Conservation (phyloP, 2,888 invertebrate genomes). For the Tenthredo amoena region DNA sequence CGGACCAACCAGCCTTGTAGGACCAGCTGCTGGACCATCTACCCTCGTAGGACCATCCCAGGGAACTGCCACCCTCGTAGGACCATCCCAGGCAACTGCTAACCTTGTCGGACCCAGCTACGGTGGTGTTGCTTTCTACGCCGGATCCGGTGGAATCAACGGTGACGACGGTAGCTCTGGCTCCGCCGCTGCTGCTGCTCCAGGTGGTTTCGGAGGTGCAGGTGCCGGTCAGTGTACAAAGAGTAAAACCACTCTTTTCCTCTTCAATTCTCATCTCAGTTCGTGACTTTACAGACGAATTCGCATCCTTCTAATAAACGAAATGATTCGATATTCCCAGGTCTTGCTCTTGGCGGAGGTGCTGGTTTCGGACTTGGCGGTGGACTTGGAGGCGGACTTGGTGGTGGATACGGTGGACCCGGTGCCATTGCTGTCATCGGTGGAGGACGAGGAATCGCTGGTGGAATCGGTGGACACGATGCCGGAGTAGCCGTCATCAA, state of each 20-base stretch:
- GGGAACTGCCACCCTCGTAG: constrained; percentile 76
- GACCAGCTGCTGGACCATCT: constrained; percentile 76
- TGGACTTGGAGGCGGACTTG: constrained; percentile 64
- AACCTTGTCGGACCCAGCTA: constrained; percentile 77
- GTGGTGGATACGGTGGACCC: constrained; percentile 67
- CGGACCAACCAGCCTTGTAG: constrained; percentile 75
- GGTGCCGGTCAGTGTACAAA: constrained; percentile 1
- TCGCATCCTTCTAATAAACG: background rate
- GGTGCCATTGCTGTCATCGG: constrained; percentile 76
- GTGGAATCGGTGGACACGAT: constrained; percentile 76
- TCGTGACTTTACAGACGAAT: background rate
- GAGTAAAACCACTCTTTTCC: background rate
- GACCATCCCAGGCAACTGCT: constrained; percentile 76
- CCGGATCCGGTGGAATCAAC: constrained; percentile 76
- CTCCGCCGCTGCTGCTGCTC: constrained; percentile 75
- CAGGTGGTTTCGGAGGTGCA: constrained; percentile 65
- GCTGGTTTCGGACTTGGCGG: constrained; percentile 61
- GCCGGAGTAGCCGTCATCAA: constrained; percentile 78
- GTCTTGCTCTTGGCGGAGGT: constrained; percentile 59
- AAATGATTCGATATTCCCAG: background rate
- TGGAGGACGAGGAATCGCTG: constrained; percentile 73
- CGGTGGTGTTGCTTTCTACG: constrained; percentile 76
- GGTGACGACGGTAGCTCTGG: constrained; percentile 77
- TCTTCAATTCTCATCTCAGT: constrained; percentile 17
- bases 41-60: constrained; percentile 75